Conservation (phyloP, 2,797 vertebrate species). For the Toxotes lorentzi region DNA sequence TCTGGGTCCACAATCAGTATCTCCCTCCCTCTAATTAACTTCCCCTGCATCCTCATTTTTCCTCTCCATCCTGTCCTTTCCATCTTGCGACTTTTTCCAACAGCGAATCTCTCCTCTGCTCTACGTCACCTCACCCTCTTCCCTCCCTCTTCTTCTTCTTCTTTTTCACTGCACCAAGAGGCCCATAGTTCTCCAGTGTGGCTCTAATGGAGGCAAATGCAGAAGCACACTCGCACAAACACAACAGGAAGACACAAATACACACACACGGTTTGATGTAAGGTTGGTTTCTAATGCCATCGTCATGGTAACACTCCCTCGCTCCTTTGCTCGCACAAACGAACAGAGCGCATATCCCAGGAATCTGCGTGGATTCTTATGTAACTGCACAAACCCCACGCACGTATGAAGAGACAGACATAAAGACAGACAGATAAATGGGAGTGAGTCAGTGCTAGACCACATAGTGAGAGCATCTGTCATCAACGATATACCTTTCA, state of each 20-base stretch:
- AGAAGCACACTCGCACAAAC: conserved; percentile 8
- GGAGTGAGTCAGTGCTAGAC: conserved; percentile 74
- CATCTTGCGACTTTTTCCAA: conserved; percentile 16
- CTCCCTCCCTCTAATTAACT: conserved; percentile 68
- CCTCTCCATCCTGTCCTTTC: conserved; percentile 51
- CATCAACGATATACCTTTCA: conserved; percentile 72
- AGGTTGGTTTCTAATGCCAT: conserved; percentile 84
- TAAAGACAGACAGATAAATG: conserved; percentile 57
- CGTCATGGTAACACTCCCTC: conserved; percentile 87
- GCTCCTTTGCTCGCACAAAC: conserved; percentile 70
- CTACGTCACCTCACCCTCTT: conserved; percentile 18
- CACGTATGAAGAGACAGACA: conserved; percentile 58
- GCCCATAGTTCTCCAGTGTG: conserved; percentile 34
- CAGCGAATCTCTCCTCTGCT: conserved; percentile 34
- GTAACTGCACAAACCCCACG: conserved; percentile 75
- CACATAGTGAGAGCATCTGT: conserved; percentile 77
- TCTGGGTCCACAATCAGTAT: conserved; percentile 79
- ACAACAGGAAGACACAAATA: conserved; percentile 56
- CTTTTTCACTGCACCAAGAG: conserved; percentile 34
- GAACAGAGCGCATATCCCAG: conserved; percentile 74
- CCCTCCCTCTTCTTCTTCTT: conserved; percentile 9
- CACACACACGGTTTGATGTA: conserved; percentile 68
- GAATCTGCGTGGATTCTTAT: conserved; percentile 82
- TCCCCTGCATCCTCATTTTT: conserved; percentile 61
- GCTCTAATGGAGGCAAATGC: conserved; percentile 48